These are phyloP conservation scores for Folsomia candida DNA, from an alignment of 2,888 invertebrate species.

Conservation along the genomic window DNA sequence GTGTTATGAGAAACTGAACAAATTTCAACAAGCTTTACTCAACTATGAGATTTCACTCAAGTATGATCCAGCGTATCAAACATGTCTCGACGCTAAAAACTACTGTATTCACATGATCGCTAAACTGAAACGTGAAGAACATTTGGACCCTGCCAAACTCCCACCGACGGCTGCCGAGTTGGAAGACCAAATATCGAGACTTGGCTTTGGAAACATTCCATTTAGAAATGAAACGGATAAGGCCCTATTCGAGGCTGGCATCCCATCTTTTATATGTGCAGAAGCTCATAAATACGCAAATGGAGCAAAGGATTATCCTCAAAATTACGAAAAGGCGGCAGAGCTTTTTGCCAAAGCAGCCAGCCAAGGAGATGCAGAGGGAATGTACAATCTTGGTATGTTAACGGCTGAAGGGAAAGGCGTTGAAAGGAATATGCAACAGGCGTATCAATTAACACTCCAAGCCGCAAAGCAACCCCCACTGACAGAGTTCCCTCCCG, in stretches of 20 bases:
- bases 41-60: slow-evolving; percentile 12
- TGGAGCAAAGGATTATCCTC: background rate
- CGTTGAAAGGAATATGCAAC: slow-evolving; percentile 2
- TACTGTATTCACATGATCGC: slow-evolving; percentile 7
- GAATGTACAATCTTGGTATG: slow-evolving; percentile 30
- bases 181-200: background rate
- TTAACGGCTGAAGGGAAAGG: slow-evolving; percentile 25
- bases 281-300: slow-evolving; percentile 15
- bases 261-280: slow-evolving; percentile 8
- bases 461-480: slow-evolving; percentile 7
- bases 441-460: background rate
- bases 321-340: slow-evolving; percentile 27
- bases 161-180: background rate
- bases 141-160: slow-evolving; percentile 13
- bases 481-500: background rate
- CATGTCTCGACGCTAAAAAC: slow-evolving; percentile 14
- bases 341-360: slow-evolving; percentile 26
- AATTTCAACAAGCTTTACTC: slow-evolving; percentile 18
- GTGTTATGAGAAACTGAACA: background rate
- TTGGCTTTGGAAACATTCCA: too few relatives aligned
- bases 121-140: slow-evolving; percentile 16
- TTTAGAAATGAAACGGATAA: background rate
- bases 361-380: slow-evolving; percentile 33
- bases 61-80: slow-evolving; percentile 6
- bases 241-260: background rate